Conservation (phyloP, 2,113 vertebrate genomes). For the Indri indri region DNA sequence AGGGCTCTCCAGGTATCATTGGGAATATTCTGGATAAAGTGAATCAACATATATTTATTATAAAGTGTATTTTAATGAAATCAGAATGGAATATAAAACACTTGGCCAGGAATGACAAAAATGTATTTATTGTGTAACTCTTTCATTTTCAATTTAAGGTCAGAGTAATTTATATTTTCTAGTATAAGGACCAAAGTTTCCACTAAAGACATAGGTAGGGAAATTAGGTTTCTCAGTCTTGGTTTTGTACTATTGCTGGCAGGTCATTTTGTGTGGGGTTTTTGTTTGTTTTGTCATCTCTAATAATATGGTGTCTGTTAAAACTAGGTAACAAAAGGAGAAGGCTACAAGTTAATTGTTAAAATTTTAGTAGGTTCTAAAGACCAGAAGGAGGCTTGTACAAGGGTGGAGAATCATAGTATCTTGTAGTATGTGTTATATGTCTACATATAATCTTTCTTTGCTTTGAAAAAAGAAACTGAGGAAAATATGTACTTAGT, state of each 20-base stretch:
- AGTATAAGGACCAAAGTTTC: not conserved
- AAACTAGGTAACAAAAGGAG: conserved; percentile 23
- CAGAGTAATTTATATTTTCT: not conserved
- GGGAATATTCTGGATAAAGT: not conserved
- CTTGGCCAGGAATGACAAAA: not conserved
- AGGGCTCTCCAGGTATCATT: not conserved
- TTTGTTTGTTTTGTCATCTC: not conserved
- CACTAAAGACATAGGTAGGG: not conserved
- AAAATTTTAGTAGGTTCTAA: conserved; percentile 28
- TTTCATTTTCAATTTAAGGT: conserved; percentile 29
- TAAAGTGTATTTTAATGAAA: conserved; percentile 27
- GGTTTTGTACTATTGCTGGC: not conserved
- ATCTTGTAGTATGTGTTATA: not conserved
- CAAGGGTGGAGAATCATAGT: not conserved
- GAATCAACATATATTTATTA: not conserved
- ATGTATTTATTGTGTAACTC: conserved; percentile 14
- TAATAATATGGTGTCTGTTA: not conserved
- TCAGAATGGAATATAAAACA: not conserved
- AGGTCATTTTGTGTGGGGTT: not conserved
- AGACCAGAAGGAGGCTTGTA: conserved; percentile 12
- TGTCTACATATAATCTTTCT: conserved; percentile 19
- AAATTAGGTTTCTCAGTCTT: not conserved
- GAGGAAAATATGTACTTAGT: not conserved
- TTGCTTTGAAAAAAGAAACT: conserved; percentile 33
- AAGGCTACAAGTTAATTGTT: conserved; percentile 31